Percentiles rank a stretch among this genome's conserved stretches.
Evolutionary conservation across 2,888 invertebrate species (phyloP).

Genomic region (Drosophila eohydei): DNA sequence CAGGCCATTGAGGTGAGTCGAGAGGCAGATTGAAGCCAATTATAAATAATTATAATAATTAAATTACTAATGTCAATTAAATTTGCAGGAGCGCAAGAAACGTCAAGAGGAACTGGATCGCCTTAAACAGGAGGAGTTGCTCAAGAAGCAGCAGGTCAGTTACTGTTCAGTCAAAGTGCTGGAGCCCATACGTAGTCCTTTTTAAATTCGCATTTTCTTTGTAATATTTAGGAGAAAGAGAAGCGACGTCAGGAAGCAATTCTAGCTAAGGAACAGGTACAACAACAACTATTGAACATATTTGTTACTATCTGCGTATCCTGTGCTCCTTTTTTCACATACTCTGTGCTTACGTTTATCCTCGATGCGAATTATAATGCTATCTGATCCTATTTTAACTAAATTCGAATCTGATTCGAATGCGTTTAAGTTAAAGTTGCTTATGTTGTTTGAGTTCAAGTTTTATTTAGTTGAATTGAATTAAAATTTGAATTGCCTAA

Average conservation of each 20-base stretch:
- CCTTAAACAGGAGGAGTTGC: constrained; percentile 93
- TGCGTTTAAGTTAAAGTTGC: not conserved
- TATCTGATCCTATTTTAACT: not conserved
- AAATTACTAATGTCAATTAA: too few species aligned
- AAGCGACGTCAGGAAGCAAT: constrained; percentile 95
- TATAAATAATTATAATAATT: too few species aligned
- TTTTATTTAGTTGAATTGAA: too few species aligned
- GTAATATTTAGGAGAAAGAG: constrained; percentile 91
- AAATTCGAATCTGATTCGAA: not conserved
- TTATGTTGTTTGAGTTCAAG: not conserved
- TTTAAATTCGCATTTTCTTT: constrained; percentile 79
- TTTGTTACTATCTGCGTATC: constrained; percentile 4
- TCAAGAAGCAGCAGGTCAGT: constrained; percentile 93
- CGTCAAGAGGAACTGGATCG: constrained; percentile 94
- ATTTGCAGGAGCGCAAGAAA: constrained; percentile 91
- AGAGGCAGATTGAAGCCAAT: too few species aligned
- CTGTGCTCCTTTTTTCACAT: constrained; percentile 5
- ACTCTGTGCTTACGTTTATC: not conserved
- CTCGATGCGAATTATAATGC: not conserved
- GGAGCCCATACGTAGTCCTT: constrained; percentile 20
- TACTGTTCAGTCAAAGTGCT: constrained; percentile 8
- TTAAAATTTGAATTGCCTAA: too few species aligned
- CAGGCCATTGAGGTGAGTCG: constrained; percentile 93
- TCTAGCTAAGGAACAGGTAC: constrained; percentile 96
- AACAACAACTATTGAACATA: constrained; percentile 56